Percentiles rank a stretch among this genome's conserved stretches.
Evolutionary conservation across 2,113 vertebrate species (phyloP).

Genomic region (Pangasianodon hypophthalmus): DNA sequence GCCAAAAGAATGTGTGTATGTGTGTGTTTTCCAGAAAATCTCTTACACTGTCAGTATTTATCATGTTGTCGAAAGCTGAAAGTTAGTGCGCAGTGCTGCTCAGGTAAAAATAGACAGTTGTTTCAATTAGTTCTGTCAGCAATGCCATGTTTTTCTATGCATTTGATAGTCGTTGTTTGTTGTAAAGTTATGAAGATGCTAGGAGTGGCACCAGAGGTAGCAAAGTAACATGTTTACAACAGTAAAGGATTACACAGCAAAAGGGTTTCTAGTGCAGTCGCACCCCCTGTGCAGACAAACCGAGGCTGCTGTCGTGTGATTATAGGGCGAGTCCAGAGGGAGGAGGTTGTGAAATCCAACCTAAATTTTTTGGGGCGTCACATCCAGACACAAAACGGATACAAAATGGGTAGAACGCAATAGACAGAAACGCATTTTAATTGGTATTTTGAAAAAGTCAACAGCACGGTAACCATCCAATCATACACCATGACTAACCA

Average conservation of each 20-base stretch:
- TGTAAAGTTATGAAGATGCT: not conserved
- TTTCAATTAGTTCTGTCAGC: not conserved
- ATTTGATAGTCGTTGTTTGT: not conserved
- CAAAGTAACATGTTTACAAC: not conserved
- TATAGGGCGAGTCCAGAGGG: not conserved
- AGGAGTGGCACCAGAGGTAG: not conserved
- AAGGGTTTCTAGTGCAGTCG: not conserved
- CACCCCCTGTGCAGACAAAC: not conserved
- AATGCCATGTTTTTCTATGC: not conserved
- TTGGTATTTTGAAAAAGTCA: not conserved
- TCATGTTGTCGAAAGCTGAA: not conserved
- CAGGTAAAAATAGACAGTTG: not conserved
- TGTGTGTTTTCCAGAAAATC: not conserved
- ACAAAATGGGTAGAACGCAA: not conserved
- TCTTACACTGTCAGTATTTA: not conserved
- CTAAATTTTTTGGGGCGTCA: not conserved
- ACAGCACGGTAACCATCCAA: not conserved
- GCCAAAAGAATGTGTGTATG: not conserved
- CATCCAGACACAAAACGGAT: not conserved
- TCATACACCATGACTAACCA: not conserved
- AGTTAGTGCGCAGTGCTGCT: not conserved
- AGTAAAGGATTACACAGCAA: not conserved
- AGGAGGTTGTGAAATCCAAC: not conserved
- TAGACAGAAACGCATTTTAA: not conserved
- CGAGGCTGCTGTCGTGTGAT: not conserved